Evolutionary conservation across 2,888 invertebrate species (phyloP).

Genomic region (Hedychridium roseum): DNA sequence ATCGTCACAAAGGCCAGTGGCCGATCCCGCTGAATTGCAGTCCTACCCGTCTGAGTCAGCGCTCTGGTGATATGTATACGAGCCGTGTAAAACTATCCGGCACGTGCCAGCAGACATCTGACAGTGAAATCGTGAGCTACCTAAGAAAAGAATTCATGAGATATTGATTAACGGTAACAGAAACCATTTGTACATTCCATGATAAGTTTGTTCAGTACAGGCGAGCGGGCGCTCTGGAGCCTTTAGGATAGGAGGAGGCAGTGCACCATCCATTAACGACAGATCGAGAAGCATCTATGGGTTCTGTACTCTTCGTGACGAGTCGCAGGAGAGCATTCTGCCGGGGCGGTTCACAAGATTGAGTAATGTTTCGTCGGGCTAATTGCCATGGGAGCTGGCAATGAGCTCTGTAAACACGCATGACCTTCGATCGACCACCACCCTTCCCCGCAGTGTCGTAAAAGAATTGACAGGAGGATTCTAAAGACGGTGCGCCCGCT

Average conservation of each 20-base stretch:
- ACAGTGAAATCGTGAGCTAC: conserved; percentile 26
- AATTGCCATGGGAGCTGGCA: conserved; percentile 34
- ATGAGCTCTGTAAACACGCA: conserved; percentile 11
- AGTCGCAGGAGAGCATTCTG: background rate
- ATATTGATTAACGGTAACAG: conserved; percentile 40
- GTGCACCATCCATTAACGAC: background rate
- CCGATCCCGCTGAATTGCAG: conserved; percentile 19
- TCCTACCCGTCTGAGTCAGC: conserved; percentile 17
- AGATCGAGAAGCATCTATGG: background rate
- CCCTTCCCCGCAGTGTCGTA: conserved; percentile 10
- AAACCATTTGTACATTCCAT: conserved; percentile 84
- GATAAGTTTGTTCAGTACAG: conserved; percentile 70
- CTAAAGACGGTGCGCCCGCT: conserved; percentile 32
- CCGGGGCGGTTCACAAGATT: background rate
- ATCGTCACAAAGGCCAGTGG: conserved; percentile 43
- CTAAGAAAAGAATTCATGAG: conserved; percentile 29
- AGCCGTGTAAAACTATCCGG: conserved; percentile 24
- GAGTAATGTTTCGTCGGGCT: conserved; percentile 5
- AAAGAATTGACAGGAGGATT: background rate
- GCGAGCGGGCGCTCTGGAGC: conserved; percentile 40
- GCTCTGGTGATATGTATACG: conserved; percentile 17
- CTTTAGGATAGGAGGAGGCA: conserved; percentile 2
- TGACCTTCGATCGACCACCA: conserved; percentile 14
- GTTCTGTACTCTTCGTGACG: conserved; percentile 3
- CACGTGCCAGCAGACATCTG: conserved; percentile 31